These are phyloP conservation scores for Thyatira batis DNA, from an alignment of 2,888 invertebrate genomes.

Conservation along the genomic window DNA sequence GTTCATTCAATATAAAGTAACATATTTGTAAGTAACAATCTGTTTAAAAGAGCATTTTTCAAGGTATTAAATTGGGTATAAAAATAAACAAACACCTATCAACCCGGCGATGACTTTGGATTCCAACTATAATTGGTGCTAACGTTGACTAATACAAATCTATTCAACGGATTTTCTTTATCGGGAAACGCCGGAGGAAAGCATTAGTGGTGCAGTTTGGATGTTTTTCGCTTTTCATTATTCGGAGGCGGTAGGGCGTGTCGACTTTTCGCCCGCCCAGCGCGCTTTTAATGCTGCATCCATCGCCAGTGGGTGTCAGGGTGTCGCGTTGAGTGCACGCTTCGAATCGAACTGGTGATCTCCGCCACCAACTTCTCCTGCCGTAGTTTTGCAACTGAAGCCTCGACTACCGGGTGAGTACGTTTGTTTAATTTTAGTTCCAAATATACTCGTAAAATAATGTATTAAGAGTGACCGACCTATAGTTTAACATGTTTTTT, in stretches of 20 bases:
- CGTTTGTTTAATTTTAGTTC: background rate
- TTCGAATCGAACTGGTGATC: constrained; percentile 5
- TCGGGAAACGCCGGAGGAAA: constrained; percentile 3
- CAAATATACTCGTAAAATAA: background rate
- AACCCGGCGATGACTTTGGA: no score
- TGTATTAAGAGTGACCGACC: background rate
- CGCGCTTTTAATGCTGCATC: constrained; percentile 32
- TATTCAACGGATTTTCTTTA: constrained; percentile 14
- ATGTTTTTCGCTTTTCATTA: constrained; percentile 7
- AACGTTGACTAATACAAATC: background rate
- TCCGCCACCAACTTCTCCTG: background rate
- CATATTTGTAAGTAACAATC: no score
- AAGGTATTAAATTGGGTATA: no score
- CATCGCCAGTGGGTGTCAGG: constrained; percentile 43
- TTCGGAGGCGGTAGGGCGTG: constrained; percentile 56
- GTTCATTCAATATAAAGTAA: no score
- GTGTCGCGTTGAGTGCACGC: constrained; percentile 39
- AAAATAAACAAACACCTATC: no score
- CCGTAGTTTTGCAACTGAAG: background rate
- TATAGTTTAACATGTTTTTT: no score
- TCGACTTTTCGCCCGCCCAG: constrained; percentile 63
- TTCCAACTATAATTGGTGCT: no score
- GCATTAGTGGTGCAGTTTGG: background rate
- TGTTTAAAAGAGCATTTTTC: no score
- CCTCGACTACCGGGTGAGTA: background rate